phyloP scores from a whole-genome alignment of 2,888 invertebrate genomes.

The Chrysomela aeneicollis region DNA sequence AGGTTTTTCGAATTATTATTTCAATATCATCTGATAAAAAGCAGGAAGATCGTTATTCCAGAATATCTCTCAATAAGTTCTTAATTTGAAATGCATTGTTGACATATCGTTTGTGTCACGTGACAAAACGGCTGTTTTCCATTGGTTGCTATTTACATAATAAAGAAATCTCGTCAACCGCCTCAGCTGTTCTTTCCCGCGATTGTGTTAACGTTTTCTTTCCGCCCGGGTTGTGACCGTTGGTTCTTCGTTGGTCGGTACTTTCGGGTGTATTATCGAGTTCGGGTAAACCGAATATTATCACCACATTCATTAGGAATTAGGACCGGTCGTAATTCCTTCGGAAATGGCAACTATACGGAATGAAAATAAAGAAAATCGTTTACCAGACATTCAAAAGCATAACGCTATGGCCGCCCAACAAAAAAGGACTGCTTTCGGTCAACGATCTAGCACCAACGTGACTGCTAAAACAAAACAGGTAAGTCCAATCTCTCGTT shows the following conservation, averaged over 20 bases:
- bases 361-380: slow-evolving; percentile 82
- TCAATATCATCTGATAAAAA: not conserved
- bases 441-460: slow-evolving; percentile 61
- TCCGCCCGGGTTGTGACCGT: slow-evolving; percentile 25
- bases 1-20: not conserved
- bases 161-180: slow-evolving; percentile 33
- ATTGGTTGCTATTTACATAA: slow-evolving; percentile 15
- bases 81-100: not conserved
- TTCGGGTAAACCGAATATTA: not conserved
- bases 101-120: not conserved
- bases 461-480: slow-evolving; percentile 46
- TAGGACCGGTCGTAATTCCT: slow-evolving; percentile 6
- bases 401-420: slow-evolving; percentile 56
- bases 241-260: slow-evolving; percentile 19
- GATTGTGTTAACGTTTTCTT: slow-evolving; percentile 24
- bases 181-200: slow-evolving; percentile 44
- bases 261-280: slow-evolving; percentile 15
- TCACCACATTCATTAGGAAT: not conserved
- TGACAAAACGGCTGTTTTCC: not conserved
- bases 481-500: slow-evolving; percentile 39
- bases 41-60: no score
- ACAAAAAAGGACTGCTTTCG: slow-evolving; percentile 71
- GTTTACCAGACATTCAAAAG: slow-evolving; percentile 59
- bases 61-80: no score
- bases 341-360: slow-evolving; percentile 74